Conservation (phyloP, 2,797 vertebrate genomes). For the Spatula clypeata region DNA sequence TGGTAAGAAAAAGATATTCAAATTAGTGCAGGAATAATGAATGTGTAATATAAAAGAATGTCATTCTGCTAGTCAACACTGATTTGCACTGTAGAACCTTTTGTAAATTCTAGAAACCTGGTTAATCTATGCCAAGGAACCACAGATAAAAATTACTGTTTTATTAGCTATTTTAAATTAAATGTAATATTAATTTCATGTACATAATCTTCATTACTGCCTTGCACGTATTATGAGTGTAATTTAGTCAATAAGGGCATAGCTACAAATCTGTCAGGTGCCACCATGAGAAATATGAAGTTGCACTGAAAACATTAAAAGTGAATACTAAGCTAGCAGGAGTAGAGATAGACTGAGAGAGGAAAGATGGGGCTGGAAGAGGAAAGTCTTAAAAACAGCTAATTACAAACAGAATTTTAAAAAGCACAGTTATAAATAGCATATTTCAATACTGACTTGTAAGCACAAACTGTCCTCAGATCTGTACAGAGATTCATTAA, state of each 20-base stretch:
- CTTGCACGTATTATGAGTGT: not conserved
- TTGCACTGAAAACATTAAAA: slow-evolving; percentile 22
- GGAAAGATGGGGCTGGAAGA: not conserved
- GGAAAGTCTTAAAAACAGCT: not conserved
- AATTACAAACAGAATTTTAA: not conserved
- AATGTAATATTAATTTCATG: slow-evolving; percentile 65
- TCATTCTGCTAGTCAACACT: not conserved
- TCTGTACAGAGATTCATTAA: not conserved
- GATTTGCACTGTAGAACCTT: not conserved
- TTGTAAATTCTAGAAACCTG: not conserved
- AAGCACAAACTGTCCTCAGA: slow-evolving; percentile 36
- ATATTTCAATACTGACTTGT: not conserved
- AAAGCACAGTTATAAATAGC: not conserved
- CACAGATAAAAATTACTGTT: slow-evolving; percentile 55
- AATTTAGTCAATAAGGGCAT: slow-evolving; percentile 61
- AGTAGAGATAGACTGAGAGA: not conserved
- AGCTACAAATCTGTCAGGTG: slow-evolving; percentile 61
- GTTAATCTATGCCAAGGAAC: slow-evolving; percentile 17
- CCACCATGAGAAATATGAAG: slow-evolving; percentile 35
- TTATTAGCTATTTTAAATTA: slow-evolving; percentile 65
- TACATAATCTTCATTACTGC: slow-evolving; percentile 61
- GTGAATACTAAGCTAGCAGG: not conserved
- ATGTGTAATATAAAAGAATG: not conserved
- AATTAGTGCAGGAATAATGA: not conserved
- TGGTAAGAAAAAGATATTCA: not conserved